A percentile compares a stretch with the other conserved stretches of the same genome.
Evolutionary conservation across 2,113 vertebrate genomes (phyloP).

Genomic region (Equus quagga): DNA sequence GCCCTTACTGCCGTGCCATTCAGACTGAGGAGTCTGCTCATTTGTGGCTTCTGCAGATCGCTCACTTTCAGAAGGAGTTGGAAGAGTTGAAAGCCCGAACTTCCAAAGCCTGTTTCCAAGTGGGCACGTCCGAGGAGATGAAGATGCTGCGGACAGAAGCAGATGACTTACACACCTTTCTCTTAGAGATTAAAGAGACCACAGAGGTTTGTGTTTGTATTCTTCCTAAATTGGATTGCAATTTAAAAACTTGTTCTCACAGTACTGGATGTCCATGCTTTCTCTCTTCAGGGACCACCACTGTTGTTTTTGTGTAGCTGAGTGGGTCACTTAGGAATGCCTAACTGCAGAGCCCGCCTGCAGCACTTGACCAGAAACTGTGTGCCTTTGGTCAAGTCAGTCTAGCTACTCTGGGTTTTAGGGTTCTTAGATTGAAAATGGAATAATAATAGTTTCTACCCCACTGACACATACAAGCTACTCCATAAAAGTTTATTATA

Average conservation of each 20-base stretch:
- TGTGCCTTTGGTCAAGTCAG: neutral
- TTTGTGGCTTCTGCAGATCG: conserved; percentile 87
- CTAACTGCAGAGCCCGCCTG: rapidly evolving
- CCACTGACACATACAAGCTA: too few species aligned
- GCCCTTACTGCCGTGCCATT: rapidly evolving
- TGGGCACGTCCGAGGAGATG: conserved; percentile 94
- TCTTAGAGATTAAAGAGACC: conserved; percentile 96
- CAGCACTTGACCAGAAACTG: neutral
- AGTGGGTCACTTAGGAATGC: neutral
- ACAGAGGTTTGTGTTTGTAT: conserved; percentile 91
- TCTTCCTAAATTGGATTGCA: neutral
- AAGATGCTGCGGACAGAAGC: conserved; percentile 91
- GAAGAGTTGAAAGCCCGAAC: conserved; percentile 94
- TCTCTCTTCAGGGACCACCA: neutral
- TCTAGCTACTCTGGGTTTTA: neutral
- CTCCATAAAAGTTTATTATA: neutral
- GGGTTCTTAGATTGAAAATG: neutral
- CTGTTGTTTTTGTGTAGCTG: neutral
- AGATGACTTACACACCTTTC: conserved; percentile 92
- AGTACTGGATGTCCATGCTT: rapidly evolving
- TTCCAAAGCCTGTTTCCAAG: conserved; percentile 91
- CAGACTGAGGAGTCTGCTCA: neutral
- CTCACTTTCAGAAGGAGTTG: conserved; percentile 97
- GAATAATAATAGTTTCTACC: neutral
- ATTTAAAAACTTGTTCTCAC: neutral